Base-by-base conservation (phyloP, 35 echinoderm and acorn worm genomes). In the Eucidaris tribuloides region DNA sequence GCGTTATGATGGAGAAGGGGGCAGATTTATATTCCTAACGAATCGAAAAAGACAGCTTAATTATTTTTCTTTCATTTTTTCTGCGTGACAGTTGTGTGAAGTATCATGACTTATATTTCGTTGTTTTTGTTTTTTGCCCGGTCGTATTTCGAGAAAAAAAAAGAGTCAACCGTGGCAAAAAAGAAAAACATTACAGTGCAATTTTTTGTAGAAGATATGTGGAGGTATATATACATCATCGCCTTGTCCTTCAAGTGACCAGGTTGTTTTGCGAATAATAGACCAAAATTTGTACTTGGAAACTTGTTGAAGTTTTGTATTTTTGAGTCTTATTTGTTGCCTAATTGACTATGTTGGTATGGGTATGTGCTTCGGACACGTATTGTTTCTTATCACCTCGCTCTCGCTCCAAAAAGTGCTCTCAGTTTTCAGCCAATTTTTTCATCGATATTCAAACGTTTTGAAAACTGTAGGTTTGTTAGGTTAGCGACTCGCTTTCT, bases 221-320 rank as follows among this genome's bases (percentile, higher is more conserved):
- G 38, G 36, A 74, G 36, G 37, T 43, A 42, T 74, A 74, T 74
- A n/a, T 74, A 74, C 44, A 74, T 74, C 68, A 74, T 40, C 68
- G 68, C 68, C 68, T 74, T 74, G 68, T 74, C 68, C 13, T 42
- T 38, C 22, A 32, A 74, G 25, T 44, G 68, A 20, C 68, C 68
- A 74, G 68, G 68, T 74, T 74, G 68, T 74, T 74, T 74, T 74
- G 68, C 68, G 68, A 74, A 74, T 40, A 74, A 74, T 74, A 74
- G 68, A 74, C 68, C 68, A 74, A 74, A 74, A 74, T 74, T 74
- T 74, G 68, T 74, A 74, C 68, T 74, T 74, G 68, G 68, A 35
- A 74, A 74, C 17, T 32, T 31, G 36, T 32, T 15, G 19, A 60
- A 64, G 37, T 19, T 27, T 19, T 15, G 4, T 13, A 32, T 27